A percentile compares a stretch with the other conserved stretches of the same genome.
These are phyloP conservation scores for Eudyptes chrysolophus DNA, from an alignment of 2,113 vertebrate genomes.

Conservation along the genomic window DNA sequence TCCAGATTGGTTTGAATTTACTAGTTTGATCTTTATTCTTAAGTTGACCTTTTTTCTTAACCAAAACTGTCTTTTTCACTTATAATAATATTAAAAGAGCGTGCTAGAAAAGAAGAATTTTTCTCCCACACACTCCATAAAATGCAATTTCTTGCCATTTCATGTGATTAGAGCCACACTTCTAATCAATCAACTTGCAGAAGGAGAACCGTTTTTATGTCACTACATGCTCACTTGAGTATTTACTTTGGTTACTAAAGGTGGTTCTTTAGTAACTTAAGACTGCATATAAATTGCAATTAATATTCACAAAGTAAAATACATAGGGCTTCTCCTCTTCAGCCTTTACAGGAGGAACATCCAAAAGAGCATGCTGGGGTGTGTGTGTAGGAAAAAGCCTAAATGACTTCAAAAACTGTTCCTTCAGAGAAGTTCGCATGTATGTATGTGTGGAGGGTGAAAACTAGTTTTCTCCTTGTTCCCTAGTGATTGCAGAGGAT, in stretches of 20 bases:
- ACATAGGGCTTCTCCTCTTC: background rate
- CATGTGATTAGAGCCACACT: background rate
- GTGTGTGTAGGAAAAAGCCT: background rate
- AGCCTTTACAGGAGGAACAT: background rate
- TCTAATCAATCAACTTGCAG: background rate
- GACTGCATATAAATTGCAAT: background rate
- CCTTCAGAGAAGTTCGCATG: background rate
- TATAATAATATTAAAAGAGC: background rate
- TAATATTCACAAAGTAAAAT: background rate
- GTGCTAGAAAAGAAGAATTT: background rate
- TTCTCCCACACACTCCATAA: accelerated
- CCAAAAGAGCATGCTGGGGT: background rate
- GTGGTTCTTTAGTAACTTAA: background rate
- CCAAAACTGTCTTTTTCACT: background rate
- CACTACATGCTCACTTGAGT: background rate
- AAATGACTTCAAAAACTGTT: background rate
- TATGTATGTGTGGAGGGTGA: background rate
- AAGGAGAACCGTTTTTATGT: background rate
- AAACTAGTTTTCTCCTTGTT: background rate
- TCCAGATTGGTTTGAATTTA: background rate
- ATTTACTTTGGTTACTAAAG: background rate
- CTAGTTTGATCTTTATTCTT: background rate
- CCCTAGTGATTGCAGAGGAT: background rate
- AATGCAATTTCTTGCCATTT: background rate
- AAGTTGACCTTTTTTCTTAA: background rate